Evolutionary conservation across 2,888 invertebrate species (phyloP), one percentile per base, ranked within the genome.

Genomic region (Coenonympha arcania): DNA sequence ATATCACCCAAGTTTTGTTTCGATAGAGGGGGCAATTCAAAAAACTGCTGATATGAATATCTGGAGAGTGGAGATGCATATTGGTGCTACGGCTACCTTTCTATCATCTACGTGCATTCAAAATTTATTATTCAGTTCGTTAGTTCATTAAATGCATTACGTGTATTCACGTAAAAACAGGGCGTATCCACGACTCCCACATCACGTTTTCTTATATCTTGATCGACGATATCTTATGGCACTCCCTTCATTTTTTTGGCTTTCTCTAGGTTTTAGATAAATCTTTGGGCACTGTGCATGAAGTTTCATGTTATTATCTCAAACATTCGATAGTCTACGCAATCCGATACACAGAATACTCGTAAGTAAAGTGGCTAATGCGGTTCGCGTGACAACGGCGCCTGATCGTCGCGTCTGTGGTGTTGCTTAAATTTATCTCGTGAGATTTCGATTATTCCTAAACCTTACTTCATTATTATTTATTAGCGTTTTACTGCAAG

Each of bases 401-500:
- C 73, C 79, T 56, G 61, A 64, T 64, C 64, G 76, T 72, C 78
- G 76, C 70, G 69, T 51, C 67, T 59, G 59, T 28, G 52, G 52
- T 54, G 52, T 48, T 52, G 48, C 50, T 39, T 9, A 24, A 39
- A 15, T 24, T 24, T 9, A 24, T 15, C 22, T 15, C 13, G 39
- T 16, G 9, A 39, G 39, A 24, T 39, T 24, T 24, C 22, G 39
- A 39, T 24, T 24, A 39, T 37, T 37, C 1, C 13, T 37, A n/a
- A n/a, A n/a, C n/a, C n/a, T n/a, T n/a, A 13, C 37, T 37, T 22
- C 6, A 37, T 22, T 37, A 20, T 37, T 37, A 20, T 37, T 37
- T 37, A 37, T 37, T 4, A 20, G 37, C 13, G 22, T 13, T 22
- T 22, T 37, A 13, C 22, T 11, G 20, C 24, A 36, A 37, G 37